Percentiles rank a stretch among this genome's conserved stretches.
These are phyloP conservation scores for Diglossa cyanea DNA, from an alignment of 2,797 vertebrate species.

Conservation along the genomic window DNA sequence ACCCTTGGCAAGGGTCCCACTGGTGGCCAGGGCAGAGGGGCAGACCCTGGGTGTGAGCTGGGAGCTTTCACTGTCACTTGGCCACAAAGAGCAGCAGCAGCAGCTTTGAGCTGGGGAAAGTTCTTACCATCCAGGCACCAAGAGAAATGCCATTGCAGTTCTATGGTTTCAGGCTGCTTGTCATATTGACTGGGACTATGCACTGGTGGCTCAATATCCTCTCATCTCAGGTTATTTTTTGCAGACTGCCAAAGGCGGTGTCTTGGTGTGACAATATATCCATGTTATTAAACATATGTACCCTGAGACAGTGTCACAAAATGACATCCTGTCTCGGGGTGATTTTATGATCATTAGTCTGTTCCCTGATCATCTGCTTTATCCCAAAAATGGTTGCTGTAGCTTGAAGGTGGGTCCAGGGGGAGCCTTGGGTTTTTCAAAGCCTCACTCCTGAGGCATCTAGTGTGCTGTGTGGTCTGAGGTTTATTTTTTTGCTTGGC, in stretches of 20 bases:
- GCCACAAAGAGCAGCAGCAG: too few species aligned
- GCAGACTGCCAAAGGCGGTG: neutral
- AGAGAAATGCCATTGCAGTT: neutral
- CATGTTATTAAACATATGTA: neutral
- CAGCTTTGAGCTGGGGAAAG: too few species aligned
- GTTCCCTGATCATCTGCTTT: neutral
- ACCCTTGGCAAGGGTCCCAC: too few species aligned
- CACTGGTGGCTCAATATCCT: accelerated
- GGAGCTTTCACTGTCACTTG: too few species aligned
- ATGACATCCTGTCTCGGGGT: neutral
- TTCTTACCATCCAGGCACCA: neutral
- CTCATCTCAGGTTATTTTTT: neutral
- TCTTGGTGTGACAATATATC: neutral
- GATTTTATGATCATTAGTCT: neutral
- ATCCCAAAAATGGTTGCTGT: neutral
- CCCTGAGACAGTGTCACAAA: neutral
- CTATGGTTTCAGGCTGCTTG: neutral
- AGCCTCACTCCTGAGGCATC: neutral
- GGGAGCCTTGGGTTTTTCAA: neutral
- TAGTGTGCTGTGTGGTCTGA: accelerated
- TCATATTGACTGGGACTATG: neutral
- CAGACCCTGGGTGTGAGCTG: too few species aligned
- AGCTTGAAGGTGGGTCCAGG: neutral
- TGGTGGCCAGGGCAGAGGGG: too few species aligned
- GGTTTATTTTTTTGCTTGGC: neutral